A percentile compares a stretch with the other conserved stretches of the same genome.
Conservation (phyloP, 1,140 invertebrate genomes). For the Nephotettix cincticeps region DNA sequence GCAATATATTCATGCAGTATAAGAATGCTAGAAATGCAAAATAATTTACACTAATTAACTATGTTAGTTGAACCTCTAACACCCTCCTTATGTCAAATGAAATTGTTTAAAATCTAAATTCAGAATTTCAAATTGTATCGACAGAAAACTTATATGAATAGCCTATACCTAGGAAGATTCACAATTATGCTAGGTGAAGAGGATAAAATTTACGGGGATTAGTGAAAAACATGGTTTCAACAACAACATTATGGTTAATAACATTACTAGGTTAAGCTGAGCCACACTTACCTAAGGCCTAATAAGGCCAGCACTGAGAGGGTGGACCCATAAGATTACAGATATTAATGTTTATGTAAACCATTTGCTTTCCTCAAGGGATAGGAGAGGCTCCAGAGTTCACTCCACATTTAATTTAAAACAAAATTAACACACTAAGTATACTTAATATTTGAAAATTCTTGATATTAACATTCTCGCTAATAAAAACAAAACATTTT, state of each 20-base stretch:
- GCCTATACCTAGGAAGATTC: neutral
- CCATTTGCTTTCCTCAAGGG: neutral
- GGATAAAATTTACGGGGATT: neutral
- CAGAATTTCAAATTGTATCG: no score
- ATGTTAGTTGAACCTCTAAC: no score
- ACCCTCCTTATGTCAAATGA: no score
- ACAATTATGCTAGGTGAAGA: neutral
- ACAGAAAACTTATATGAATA: neutral
- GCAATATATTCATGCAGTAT: no score
- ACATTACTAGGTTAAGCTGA: no score
- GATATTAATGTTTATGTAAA: neutral
- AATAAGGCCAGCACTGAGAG: neutral
- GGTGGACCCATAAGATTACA: neutral
- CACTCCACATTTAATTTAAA: neutral
- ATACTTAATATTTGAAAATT: neutral
- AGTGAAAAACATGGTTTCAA: no score
- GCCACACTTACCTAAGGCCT: neutral
- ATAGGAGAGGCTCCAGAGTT: neutral
- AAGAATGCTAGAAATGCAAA: no score
- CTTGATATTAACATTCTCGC: neutral
- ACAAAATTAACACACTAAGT: neutral
- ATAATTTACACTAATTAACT: no score
- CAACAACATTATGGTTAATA: no score
- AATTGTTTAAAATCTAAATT: no score
- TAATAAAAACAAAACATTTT: neutral